Evolutionary conservation across 2,888 invertebrate species (phyloP).

Genomic region (Temnothorax ravouxi): DNA sequence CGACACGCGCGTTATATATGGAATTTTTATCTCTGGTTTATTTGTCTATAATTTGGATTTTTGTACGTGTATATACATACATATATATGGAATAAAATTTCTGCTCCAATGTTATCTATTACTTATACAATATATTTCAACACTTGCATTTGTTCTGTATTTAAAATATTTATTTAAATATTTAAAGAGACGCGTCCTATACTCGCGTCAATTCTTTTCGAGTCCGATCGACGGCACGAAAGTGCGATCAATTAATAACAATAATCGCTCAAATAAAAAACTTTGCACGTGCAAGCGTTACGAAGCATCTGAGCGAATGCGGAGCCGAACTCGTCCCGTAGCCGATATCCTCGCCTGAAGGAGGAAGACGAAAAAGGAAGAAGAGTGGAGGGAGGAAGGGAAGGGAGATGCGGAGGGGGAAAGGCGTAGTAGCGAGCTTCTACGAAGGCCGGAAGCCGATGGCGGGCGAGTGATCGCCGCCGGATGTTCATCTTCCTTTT

Average conservation of each 20-base stretch:
- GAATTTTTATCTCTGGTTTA: neutral
- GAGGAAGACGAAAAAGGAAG: conserved; percentile 68
- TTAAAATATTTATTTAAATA: conserved; percentile 1
- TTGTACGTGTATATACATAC: neutral
- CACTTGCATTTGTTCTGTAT: neutral
- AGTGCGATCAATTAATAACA: neutral
- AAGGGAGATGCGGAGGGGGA: conserved; percentile 58
- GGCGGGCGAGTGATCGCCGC: conserved; percentile 83
- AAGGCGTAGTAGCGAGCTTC: conserved; percentile 77
- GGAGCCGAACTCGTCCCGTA: conserved; percentile 49
- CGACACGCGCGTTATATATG: neutral
- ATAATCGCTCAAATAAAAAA: conserved; percentile 6
- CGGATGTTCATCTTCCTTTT: conserved; percentile 86
- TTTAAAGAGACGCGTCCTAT: neutral
- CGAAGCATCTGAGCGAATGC: conserved; percentile 35
- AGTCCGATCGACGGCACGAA: too few relatives aligned
- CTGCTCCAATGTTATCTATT: neutral
- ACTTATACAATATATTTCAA: neutral
- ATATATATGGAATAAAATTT: neutral
- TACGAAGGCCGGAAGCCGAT: conserved; percentile 84
- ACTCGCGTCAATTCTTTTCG: neutral
- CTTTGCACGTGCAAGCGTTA: conserved; percentile 17
- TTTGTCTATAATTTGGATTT: neutral
- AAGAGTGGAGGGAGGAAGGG: conserved; percentile 44
- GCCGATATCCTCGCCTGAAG: conserved; percentile 66